Evolutionary conservation across 2,888 invertebrate species (phyloP), one percentile per base, ranked within the genome.

Genomic region (Chalcosyrphus nemorum): DNA sequence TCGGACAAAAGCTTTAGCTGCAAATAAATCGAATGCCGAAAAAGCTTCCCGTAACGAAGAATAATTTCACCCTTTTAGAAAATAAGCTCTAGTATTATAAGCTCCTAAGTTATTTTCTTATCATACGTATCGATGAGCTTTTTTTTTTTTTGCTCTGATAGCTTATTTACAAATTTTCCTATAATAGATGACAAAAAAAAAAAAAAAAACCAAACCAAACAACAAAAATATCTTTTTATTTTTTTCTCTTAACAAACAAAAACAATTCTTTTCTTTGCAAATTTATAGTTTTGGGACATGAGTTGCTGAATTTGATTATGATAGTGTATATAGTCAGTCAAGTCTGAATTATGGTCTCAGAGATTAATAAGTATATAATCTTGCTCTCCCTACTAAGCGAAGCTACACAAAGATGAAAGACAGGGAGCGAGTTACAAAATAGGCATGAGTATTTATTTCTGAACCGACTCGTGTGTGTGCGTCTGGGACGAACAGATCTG

Each of bases 201-300:
- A 72, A 52, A 61, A 74, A 52, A 13, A 57, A 35, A 29, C 59
- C 4, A 50, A 76, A 66, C 41, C 41, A 38, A 59, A 41, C 29
- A 57, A 65, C 38, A 41, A 65, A n/a, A 77, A 54, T 68, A 45
- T 52, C 66, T 9, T 56, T 77, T 77, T 78, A 68, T 50, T 72
- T 80, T 71, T 77, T 65, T 70, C 75, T 74, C 80, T 84, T 80
- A 84, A 80, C 80, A 72, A 84, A 74, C 66, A 74, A 81, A 78
- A 80, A 74, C 80, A 80, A 84, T 84, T 84, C 84, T 84, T 84
- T 84, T 84, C 84, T 84, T 84, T 84, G 84, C 84, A 84, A 84
- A 84, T 84, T 84, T 84, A 84, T 84, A 84, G 84, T 84, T 84
- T 70, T 84, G 80, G 80, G 80, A 74, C 78, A 70, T 80, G 78